A percentile compares a stretch with the other conserved stretches of the same genome.
Conservation (phyloP, 2,888 invertebrate species). For the Dicyrtomina minuta region DNA sequence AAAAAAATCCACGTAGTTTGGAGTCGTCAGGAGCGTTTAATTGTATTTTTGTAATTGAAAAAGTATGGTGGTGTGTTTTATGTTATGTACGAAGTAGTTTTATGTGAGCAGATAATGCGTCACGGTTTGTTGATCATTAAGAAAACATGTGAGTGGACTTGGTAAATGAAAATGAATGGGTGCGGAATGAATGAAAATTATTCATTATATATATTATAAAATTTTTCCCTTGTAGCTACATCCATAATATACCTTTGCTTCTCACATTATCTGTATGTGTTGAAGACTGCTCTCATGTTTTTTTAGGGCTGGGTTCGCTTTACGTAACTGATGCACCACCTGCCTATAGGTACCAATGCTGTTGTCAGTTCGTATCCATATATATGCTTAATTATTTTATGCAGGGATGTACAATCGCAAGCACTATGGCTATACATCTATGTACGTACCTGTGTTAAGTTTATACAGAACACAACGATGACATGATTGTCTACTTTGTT, state of each 20-base stretch:
- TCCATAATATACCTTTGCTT: background rate
- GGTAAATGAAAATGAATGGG: background rate
- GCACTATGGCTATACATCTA: background rate
- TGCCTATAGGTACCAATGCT: no score
- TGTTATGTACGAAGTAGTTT: no score
- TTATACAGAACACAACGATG: constrained; percentile 9
- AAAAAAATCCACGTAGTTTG: no score
- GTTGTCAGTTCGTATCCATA: no score
- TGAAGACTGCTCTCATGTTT: background rate
- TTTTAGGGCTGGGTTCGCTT: no score
- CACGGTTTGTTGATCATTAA: constrained; percentile 19
- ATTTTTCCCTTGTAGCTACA: background rate
- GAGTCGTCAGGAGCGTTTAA: no score
- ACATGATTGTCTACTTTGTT: constrained; percentile 28
- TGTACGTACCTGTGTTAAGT: background rate
- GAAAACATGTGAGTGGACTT: background rate
- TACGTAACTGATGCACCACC: no score
- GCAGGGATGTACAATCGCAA: no score
- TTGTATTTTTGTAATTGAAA: no score
- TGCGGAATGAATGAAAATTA: constrained; percentile 15
- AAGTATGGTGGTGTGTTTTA: no score
- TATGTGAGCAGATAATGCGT: background rate
- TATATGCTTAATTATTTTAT: no score
- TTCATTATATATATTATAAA: constrained; percentile 6
- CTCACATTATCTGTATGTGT: no score